These are phyloP conservation scores for Tachysurus vachellii DNA, from an alignment of 2,113 vertebrate species.

Conservation along the genomic window DNA sequence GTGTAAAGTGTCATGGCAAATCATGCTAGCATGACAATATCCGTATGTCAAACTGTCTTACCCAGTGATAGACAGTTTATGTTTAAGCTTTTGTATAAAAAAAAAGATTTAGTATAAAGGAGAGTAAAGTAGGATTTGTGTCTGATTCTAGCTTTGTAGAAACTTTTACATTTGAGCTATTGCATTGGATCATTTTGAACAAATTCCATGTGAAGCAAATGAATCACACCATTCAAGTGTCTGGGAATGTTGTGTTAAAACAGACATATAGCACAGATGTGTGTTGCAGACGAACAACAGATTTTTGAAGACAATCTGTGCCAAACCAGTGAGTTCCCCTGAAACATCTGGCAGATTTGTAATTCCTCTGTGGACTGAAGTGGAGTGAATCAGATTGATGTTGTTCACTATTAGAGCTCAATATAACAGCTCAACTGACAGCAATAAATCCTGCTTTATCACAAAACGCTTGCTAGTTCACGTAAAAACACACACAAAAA, in stretches of 20 bases:
- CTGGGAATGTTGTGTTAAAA: background rate
- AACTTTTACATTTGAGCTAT: background rate
- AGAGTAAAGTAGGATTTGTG: background rate
- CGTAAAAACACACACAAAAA: background rate
- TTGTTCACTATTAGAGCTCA: background rate
- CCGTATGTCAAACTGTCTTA: background rate
- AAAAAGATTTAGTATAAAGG: background rate
- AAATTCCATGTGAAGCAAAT: background rate
- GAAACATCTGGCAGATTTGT: conserved; percentile 34
- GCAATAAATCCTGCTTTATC: background rate
- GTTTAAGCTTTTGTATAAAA: background rate
- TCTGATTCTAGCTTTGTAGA: background rate
- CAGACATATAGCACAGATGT: background rate
- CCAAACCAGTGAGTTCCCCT: background rate
- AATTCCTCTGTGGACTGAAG: conserved; percentile 17
- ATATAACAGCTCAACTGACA: background rate
- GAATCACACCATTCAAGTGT: background rate
- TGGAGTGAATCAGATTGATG: conserved; percentile 29
- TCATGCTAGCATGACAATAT: background rate
- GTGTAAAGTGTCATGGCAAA: background rate
- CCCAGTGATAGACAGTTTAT: background rate
- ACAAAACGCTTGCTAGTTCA: background rate
- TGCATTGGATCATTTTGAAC: background rate
- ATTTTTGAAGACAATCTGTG: conserved; percentile 16
- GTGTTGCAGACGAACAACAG: background rate